These are phyloP conservation scores for Helarctos malayanus DNA, from an alignment of 2,797 vertebrate species.

Conservation along the genomic window DNA sequence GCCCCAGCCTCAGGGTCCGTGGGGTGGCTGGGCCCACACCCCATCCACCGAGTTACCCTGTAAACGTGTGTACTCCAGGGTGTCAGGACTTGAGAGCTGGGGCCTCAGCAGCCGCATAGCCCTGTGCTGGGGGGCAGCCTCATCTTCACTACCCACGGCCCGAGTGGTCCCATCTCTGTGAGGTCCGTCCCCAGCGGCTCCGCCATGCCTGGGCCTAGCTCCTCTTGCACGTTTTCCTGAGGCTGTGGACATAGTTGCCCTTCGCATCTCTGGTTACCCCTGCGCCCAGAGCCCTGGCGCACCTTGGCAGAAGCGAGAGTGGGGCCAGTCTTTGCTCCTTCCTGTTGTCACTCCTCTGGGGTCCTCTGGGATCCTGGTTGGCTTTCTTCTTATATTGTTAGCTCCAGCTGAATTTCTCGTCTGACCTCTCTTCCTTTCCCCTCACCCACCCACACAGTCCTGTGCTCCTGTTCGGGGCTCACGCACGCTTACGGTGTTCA, in stretches of 20 bases:
- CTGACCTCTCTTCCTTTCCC: no score
- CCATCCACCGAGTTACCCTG: accelerated
- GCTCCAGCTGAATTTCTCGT: background rate
- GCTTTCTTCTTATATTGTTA: background rate
- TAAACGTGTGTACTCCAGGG: background rate
- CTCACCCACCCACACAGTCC: background rate
- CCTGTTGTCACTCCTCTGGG: background rate
- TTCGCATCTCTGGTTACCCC: background rate
- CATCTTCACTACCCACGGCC: background rate
- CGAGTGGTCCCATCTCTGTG: background rate
- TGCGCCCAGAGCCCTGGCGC: background rate
- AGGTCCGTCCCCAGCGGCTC: background rate
- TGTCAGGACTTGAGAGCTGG: background rate
- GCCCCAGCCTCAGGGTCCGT: accelerated
- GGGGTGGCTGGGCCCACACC: background rate
- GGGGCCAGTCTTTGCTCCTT: background rate
- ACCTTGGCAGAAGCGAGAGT: background rate
- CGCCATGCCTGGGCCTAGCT: background rate
- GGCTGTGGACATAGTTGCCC: background rate
- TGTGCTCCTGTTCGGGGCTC: background rate
- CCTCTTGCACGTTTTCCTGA: background rate
- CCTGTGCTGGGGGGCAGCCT: background rate
- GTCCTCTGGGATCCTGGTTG: background rate
- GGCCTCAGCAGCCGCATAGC: background rate
- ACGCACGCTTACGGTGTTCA: accelerated